Base-by-base conservation (phyloP, 2,888 invertebrate genomes). In the Apodemia mormo region DNA sequence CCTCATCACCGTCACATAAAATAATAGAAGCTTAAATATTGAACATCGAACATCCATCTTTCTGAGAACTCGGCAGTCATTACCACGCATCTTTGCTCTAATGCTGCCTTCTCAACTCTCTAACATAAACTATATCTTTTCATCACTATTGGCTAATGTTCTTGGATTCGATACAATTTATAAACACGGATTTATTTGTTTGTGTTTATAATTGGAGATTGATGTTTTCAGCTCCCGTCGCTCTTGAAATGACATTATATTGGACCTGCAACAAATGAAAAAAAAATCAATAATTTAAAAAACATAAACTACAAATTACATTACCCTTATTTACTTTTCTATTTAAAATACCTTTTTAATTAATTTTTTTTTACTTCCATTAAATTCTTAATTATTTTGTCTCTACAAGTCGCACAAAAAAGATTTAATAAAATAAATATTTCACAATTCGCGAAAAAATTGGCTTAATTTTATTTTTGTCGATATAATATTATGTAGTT, bases 41-140 rank as follows among this genome's bases (percentile, higher is more conserved):
- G 85, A 85, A 87, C 89, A 89, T 84, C 87, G 83, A 84, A 89
- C 85, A 79, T 88, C 86, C 91, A 91, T 90, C 79, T 87, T 92
- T 82, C 81, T 84, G 69, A 86, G 80, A 82, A 86, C 85, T 81
- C 83, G 80, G 82, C 76, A 82, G 81, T 83, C 85, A 80, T 84
- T 82, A 76, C 78, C 79, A 81, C 82, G 80, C 90, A 90, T 90
- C 77, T 81, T 72, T 81, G 82, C 79, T 82, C 80, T 76, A 76
- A 76, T 75, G 77, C 77, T 75, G 78, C 74, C 75, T 75, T 33
- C 61, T 61, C 61, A 61, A 33, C 2, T 61, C 12, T 61, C 33
- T 49, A 65, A 65, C 43, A 52, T 52, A 66, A 79, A 81, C 79
- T 76, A 77, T 80, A 81, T 75, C 78, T 76, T 73, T 72, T 72